Base-by-base conservation (phyloP, 2,888 invertebrate species). In the Tetrapedia diversipes region DNA sequence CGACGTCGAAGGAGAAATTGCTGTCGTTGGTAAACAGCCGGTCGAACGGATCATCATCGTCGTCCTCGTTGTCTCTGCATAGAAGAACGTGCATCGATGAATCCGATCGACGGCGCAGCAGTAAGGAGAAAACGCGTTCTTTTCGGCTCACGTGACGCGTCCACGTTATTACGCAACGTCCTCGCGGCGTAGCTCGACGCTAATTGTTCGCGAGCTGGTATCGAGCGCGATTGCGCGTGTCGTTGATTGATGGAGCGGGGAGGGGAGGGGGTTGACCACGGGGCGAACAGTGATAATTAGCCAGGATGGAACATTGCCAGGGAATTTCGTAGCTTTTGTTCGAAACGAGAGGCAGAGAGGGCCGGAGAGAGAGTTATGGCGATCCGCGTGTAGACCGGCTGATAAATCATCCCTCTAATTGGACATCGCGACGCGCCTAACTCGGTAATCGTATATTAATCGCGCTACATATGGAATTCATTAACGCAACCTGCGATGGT, bases 251-350 rank as follows among this genome's bases (percentile, higher is more conserved):
- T 81, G 51, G 49, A 37, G n/a, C 4, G 14, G 39, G 16, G n/a
- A 6, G 16, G 41, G n/a, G 6, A 0, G 11, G 19, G 54, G 57
- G 43, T 45, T 41, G 59, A 54, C 43, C 61, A 67, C 39, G 27
- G n/a, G n/a, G 51, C 45, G 75, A 69, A 72, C 80, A 73, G 79
- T 67, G 76, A 82, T 82, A 82, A 81, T 82, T 79, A 79, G 82
- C 24, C 68, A 69, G n/a, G n/a, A 37, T 72, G 81, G 75, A 79
- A 69, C 76, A 65, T 47, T 51, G 56, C 73, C 79, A 72, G 71
- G 63, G 79, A 82, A 77, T 82, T 82, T 76, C 70, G 60, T 77
- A 61, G 63, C 75, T 64, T 74, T 81, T 72, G 82, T 81, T 72
- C 51, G 51, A 45, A 70, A 39, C 6, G 19, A 0, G 7, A 2